These are phyloP conservation scores for Agelaius tricolor DNA, from an alignment of 2,113 vertebrate species.

Conservation along the genomic window DNA sequence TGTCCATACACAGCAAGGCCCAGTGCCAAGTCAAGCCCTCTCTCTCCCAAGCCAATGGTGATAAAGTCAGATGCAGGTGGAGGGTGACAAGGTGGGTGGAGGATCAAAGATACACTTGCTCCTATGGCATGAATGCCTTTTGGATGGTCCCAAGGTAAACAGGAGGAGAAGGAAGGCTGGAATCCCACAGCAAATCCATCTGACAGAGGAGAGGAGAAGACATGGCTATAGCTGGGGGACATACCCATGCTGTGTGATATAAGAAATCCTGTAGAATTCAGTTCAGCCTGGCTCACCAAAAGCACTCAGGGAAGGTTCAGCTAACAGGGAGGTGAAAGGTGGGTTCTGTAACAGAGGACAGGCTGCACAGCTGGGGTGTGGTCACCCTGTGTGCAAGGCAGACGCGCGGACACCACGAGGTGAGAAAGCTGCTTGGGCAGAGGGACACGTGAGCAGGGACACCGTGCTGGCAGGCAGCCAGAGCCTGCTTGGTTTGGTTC, in stretches of 20 bases:
- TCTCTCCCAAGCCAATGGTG: neutral
- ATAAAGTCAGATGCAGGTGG: neutral
- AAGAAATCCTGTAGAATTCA: neutral
- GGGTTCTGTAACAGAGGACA: neutral
- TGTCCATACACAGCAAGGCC: neutral
- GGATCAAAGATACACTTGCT: neutral
- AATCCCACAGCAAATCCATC: neutral
- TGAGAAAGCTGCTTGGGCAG: neutral
- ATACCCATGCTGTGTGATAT: rapidly evolving
- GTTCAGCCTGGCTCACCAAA: neutral
- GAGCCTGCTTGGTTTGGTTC: too few species aligned
- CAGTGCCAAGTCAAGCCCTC: neutral
- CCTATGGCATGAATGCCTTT: neutral
- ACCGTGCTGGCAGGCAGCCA: neutral
- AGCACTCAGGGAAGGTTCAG: neutral
- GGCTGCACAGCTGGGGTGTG: neutral
- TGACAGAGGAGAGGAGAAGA: neutral
- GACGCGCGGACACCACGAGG: rapidly evolving
- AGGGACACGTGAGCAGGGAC: neutral
- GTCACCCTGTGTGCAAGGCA: neutral
- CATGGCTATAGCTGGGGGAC: neutral
- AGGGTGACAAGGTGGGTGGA: neutral
- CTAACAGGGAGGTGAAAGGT: neutral
- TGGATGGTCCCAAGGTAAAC: neutral
- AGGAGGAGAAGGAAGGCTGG: neutral